These are phyloP conservation scores for Perizoma affinitatum DNA, from an alignment of 2,888 invertebrate species.

Conservation along the genomic window DNA sequence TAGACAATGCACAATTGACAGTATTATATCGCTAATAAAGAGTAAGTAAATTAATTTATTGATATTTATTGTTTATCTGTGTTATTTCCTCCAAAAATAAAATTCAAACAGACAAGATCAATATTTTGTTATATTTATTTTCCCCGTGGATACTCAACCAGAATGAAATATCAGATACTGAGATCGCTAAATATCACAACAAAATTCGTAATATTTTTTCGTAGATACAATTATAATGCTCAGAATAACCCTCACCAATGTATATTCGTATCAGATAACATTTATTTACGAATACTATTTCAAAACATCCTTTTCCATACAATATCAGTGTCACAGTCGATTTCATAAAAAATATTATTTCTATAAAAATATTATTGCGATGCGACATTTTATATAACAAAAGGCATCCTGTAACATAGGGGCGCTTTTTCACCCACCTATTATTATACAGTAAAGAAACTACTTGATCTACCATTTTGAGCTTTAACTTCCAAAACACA, in stretches of 20 bases:
- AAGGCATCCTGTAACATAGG: constrained; percentile 25
- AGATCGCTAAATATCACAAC: too few species aligned
- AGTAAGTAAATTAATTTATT: too few species aligned
- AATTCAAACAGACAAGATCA: too few species aligned
- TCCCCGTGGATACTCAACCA: too few species aligned
- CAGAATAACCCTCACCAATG: neutral
- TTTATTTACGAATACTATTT: constrained; percentile 21
- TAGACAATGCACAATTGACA: too few species aligned
- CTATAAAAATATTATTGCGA: constrained; percentile 24
- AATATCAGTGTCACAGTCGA: constrained; percentile 17
- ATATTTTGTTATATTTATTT: too few species aligned
- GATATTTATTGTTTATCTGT: too few species aligned
- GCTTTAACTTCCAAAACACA: constrained; percentile 1
- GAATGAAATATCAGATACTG: too few species aligned
- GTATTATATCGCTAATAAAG: too few species aligned
- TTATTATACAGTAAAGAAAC: constrained; percentile 28
- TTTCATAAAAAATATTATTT: constrained; percentile 25
- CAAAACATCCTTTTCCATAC: constrained; percentile 10
- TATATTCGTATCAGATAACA: constrained; percentile 12
- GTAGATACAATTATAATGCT: neutral
- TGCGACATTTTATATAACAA: constrained; percentile 37
- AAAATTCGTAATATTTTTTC: neutral
- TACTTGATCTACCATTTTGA: constrained; percentile 14
- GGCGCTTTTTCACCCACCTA: constrained; percentile 34
- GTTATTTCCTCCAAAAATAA: too few species aligned